These are phyloP conservation scores for Solenopsis invicta DNA, from an alignment of 1,140 invertebrate species.

Conservation along the genomic window DNA sequence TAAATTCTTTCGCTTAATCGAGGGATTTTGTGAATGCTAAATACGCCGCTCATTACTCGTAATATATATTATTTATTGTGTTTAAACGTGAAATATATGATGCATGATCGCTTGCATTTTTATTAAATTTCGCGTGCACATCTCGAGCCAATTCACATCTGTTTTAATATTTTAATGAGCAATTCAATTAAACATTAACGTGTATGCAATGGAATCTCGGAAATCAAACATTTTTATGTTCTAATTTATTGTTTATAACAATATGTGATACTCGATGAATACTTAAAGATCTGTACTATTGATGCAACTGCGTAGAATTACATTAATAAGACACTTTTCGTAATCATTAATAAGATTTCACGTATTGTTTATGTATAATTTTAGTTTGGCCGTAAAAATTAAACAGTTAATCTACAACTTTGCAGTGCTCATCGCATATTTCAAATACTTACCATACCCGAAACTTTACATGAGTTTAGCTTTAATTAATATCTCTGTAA, in stretches of 20 bases:
- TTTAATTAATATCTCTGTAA: too few relatives aligned
- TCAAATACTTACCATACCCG: too few relatives aligned
- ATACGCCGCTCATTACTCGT: not conserved
- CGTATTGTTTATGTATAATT: too few relatives aligned
- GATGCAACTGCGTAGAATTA: too few relatives aligned
- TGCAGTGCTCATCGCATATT: too few relatives aligned
- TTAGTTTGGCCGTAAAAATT: too few relatives aligned
- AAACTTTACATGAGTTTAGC: too few relatives aligned
- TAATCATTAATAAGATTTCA: too few relatives aligned
- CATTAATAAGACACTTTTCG: too few relatives aligned
- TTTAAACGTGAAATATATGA: slow-evolving; percentile 18
- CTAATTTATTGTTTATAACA: not conserved
- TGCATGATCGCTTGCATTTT: slow-evolving; percentile 30
- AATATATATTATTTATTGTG: slow-evolving; percentile 37
- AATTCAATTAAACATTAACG: slow-evolving; percentile 35
- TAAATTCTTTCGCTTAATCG: slow-evolving; percentile 21
- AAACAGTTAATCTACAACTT: too few relatives aligned
- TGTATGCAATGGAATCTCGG: not conserved
- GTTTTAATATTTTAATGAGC: slow-evolving; percentile 17
- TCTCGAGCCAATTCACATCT: not conserved
- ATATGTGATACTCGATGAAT: not conserved
- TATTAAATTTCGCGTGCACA: slow-evolving; percentile 24
- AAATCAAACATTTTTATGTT: not conserved
- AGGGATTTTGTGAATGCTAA: not conserved
- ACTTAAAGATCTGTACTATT: not conserved